Evolutionary conservation across 2,113 vertebrate genomes (phyloP).

Genomic region (Rhegmatorhina hoffmannsi): DNA sequence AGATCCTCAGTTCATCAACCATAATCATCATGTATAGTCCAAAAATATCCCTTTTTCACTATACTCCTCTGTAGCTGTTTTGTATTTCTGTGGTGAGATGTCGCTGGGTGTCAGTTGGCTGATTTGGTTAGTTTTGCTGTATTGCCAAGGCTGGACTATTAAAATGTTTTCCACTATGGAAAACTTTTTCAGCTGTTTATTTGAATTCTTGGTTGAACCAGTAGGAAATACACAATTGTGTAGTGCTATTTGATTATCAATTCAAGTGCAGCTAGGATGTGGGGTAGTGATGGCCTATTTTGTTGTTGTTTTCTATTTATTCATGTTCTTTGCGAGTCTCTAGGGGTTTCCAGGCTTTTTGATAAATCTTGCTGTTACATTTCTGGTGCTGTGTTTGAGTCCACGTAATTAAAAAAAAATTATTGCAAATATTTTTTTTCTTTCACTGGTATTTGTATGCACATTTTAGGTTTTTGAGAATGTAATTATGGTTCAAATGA

Average conservation of each 20-base stretch:
- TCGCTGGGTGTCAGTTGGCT: background rate
- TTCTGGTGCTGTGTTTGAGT: background rate
- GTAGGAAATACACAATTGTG: background rate
- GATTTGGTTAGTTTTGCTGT: background rate
- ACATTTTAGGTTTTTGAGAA: background rate
- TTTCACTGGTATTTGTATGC: background rate
- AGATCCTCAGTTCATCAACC: background rate
- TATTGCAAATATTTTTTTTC: fast-evolving
- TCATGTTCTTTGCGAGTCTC: background rate
- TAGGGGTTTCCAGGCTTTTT: background rate
- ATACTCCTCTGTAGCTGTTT: background rate
- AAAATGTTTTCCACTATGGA: background rate
- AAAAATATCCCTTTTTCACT: background rate
- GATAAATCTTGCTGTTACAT: background rate
- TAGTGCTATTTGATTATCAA: background rate
- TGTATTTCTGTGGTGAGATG: background rate
- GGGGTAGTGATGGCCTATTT: background rate
- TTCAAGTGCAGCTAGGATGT: background rate
- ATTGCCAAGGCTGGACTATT: background rate
- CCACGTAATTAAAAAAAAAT: background rate
- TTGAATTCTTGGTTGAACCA: background rate
- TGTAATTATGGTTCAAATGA: background rate
- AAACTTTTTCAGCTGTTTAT: fast-evolving
- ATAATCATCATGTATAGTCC: too few relatives aligned
- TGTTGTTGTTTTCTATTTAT: background rate